A percentile compares a stretch with the other conserved stretches of the same genome.
Evolutionary conservation across 2,888 invertebrate genomes (phyloP).

Genomic region (Phaonia tiefii): DNA sequence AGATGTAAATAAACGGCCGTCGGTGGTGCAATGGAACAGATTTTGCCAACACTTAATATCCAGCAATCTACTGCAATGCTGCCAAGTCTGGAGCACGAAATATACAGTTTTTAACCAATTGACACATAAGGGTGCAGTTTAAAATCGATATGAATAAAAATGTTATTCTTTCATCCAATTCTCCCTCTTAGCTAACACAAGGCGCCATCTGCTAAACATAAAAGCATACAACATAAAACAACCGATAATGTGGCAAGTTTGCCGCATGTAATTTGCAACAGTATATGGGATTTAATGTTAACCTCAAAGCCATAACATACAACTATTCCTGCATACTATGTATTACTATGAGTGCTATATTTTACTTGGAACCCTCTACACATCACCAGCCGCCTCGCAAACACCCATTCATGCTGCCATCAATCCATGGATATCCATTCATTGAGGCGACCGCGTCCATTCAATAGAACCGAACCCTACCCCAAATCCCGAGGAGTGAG

Average conservation of each 20-base stretch:
- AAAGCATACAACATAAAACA: not conserved
- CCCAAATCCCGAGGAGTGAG: not conserved
- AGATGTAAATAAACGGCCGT: too few species aligned
- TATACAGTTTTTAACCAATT: too few species aligned
- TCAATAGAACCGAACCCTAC: not conserved
- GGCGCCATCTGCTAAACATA: slow-evolving; percentile 67
- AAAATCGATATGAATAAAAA: too few species aligned
- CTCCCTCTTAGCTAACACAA: slow-evolving; percentile 36
- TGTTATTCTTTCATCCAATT: not conserved
- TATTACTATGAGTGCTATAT: not conserved
- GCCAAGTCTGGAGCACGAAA: too few species aligned
- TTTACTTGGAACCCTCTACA: not conserved
- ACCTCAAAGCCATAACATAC: too few species aligned
- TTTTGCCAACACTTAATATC: too few species aligned
- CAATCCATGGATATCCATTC: too few species aligned
- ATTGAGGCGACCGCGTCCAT: too few species aligned
- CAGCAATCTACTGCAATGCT: too few species aligned
- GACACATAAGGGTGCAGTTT: too few species aligned
- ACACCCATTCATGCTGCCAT: not conserved
- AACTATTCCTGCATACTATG: not conserved
- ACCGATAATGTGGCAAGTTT: slow-evolving; percentile 25
- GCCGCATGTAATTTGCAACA: slow-evolving; percentile 24
- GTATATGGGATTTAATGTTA: not conserved
- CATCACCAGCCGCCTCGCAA: not conserved
- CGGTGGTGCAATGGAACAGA: too few species aligned